Conservation (phyloP, 2,113 vertebrate species). For the Atherinomorus stipes region DNA sequence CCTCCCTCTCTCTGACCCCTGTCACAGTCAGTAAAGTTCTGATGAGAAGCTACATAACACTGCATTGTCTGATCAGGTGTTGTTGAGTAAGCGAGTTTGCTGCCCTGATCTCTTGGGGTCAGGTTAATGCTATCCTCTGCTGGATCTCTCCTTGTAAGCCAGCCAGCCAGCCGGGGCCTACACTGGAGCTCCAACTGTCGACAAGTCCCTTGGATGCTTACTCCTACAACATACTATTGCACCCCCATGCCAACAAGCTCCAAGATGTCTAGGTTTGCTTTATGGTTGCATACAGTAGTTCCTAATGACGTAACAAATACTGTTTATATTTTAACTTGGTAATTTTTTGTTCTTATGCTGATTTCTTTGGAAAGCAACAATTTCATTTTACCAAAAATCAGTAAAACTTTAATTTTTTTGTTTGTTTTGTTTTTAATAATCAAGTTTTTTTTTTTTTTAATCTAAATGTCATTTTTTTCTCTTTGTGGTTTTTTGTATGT, state of each 20-base stretch:
- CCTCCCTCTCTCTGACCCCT: slow-evolving; percentile 79
- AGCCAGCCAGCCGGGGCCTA: slow-evolving; percentile 50
- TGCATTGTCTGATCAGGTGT: slow-evolving; percentile 85
- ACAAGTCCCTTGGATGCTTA: slow-evolving; percentile 51
- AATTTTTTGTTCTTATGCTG: slow-evolving; percentile 21
- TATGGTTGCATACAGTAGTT: slow-evolving; percentile 27
- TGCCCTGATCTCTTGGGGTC: slow-evolving; percentile 81
- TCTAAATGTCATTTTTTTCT: neutral
- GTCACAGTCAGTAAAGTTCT: slow-evolving; percentile 80
- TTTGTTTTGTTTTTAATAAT: no score
- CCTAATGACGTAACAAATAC: slow-evolving; percentile 40
- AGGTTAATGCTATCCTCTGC: slow-evolving; percentile 85
- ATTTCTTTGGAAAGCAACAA: neutral
- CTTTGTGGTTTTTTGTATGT: neutral
- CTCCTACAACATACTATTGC: slow-evolving; percentile 66
- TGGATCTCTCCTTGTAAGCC: slow-evolving; percentile 80
- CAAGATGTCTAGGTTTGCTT: slow-evolving; percentile 52
- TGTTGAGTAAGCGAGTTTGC: slow-evolving; percentile 84
- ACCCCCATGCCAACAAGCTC: slow-evolving; percentile 57
- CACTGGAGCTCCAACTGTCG: slow-evolving; percentile 51
- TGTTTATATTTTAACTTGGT: slow-evolving; percentile 42
- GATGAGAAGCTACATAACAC: slow-evolving; percentile 83
- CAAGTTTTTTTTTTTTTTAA: no score
- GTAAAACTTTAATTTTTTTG: no score
- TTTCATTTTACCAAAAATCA: neutral